A percentile compares a stretch with the other conserved stretches of the same genome.
These are phyloP conservation scores for Labeo calbasu DNA, from an alignment of 2,797 vertebrate species.

Conservation along the genomic window DNA sequence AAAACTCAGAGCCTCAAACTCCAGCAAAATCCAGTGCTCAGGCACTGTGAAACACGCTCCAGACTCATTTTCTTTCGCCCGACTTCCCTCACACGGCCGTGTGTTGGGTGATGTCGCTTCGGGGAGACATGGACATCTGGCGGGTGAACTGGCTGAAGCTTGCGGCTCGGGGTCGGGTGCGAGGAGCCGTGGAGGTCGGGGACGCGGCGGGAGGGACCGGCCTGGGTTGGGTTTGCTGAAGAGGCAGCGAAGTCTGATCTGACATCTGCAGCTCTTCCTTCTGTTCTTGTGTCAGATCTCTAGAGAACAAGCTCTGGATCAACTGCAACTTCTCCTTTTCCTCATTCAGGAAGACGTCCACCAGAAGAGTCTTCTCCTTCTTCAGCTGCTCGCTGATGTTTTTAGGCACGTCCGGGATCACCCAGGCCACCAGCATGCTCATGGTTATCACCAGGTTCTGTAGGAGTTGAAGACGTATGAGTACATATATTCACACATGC, in stretches of 20 bases:
- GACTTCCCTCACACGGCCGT: conserved; percentile 85
- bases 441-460: conserved; percentile 98
- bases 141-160: conserved; percentile 83
- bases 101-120: conserved; percentile 82
- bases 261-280: conserved; percentile 31
- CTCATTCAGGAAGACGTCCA: conserved; percentile 92
- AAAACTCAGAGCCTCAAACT: conserved; percentile 44
- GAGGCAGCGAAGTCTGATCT: conserved; percentile 57
- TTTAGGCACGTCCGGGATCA: conserved; percentile 95
- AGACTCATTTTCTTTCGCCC: neutral
- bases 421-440: conserved; percentile 92
- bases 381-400: conserved; percentile 94
- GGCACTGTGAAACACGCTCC: conserved; percentile 40
- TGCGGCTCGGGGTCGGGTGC: conserved; percentile 76
- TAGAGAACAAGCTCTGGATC: conserved; percentile 83
- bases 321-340: conserved; percentile 93
- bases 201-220: conserved; percentile 43
- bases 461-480: neutral
- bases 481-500: neutral
- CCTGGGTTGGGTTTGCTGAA: conserved; percentile 69
- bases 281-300: conserved; percentile 65
- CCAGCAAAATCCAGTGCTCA: conserved; percentile 10
- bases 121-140: conserved; percentile 71
- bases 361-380: conserved; percentile 89
- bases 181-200: conserved; percentile 50